Conservation (phyloP, 2,113 vertebrate species). For the Geothlypis trichas region DNA sequence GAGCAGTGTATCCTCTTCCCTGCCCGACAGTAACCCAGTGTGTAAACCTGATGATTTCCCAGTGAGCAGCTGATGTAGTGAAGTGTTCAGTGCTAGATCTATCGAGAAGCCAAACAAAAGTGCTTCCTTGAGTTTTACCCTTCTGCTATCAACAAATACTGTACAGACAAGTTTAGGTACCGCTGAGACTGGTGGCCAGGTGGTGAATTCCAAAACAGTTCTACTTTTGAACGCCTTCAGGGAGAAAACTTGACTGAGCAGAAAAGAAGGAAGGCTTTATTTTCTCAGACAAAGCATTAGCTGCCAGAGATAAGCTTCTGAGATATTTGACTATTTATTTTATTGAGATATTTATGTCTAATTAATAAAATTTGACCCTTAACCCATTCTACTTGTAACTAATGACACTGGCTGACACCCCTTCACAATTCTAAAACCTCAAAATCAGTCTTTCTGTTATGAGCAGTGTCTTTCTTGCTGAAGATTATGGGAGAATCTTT, state of each 20-base stretch:
- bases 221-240: slow-evolving; percentile 35
- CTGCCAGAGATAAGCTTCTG: slow-evolving; percentile 26
- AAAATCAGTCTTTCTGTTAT: background rate
- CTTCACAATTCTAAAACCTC: background rate
- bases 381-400: background rate
- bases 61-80: background rate
- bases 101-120: slow-evolving; percentile 13
- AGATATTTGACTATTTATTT: slow-evolving; percentile 10
- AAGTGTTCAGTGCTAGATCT: background rate
- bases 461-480: slow-evolving; percentile 1
- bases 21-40: rapidly evolving
- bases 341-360: background rate
- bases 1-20: background rate
- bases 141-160: slow-evolving; percentile 41
- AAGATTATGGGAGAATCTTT: slow-evolving; percentile 8
- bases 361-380: background rate
- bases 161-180: slow-evolving; percentile 60
- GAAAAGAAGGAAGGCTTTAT: slow-evolving; percentile 12
- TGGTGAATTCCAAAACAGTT: slow-evolving; percentile 70
- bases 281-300: slow-evolving; percentile 38
- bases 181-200: slow-evolving; percentile 52
- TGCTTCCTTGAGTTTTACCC: background rate
- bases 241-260: slow-evolving; percentile 60
- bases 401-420: background rate
- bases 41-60: background rate